phyloP scores from a whole-genome alignment of 92 coral and sea anemone species.

The Diadumene lineata region DNA sequence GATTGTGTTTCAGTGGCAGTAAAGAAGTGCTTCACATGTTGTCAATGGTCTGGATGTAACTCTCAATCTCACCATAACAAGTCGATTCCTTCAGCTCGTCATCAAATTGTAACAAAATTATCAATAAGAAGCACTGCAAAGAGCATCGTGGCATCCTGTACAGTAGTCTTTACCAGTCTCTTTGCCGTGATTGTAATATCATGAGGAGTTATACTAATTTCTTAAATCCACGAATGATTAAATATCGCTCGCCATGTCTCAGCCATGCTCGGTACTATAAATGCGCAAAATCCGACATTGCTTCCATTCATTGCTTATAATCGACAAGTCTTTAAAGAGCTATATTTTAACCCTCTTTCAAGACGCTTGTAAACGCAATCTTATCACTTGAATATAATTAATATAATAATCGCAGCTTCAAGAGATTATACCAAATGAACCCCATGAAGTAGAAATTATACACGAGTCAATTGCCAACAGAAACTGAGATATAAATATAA shows the following conservation, averaged over 20 bases:
- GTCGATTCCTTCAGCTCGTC: slow-evolving; percentile 30
- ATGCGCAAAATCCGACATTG: too few relatives aligned
- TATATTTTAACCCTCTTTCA: too few relatives aligned
- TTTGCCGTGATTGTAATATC: background rate
- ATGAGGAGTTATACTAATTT: background rate
- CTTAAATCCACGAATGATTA: background rate
- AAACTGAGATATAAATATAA: too few relatives aligned
- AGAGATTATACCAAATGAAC: too few relatives aligned
- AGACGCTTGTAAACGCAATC: too few relatives aligned
- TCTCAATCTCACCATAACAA: slow-evolving; percentile 81
- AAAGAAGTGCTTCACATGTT: slow-evolving; percentile 93
- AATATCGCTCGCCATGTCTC: too few relatives aligned
- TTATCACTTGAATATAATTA: too few relatives aligned
- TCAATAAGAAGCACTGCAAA: background rate
- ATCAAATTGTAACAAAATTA: slow-evolving; percentile 6
- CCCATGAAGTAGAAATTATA: too few relatives aligned
- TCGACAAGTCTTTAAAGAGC: background rate
- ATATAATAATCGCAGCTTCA: too few relatives aligned
- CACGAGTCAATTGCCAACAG: too few relatives aligned
- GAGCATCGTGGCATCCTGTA: background rate
- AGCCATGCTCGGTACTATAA: too few relatives aligned
- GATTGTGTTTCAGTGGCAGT: slow-evolving; percentile 50
- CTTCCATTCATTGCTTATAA: background rate
- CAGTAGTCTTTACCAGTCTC: slow-evolving; percentile 21
- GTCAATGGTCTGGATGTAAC: slow-evolving; percentile 95